phyloP scores from a whole-genome alignment of 2,797 vertebrate genomes.

The Antrozous pallidus region DNA sequence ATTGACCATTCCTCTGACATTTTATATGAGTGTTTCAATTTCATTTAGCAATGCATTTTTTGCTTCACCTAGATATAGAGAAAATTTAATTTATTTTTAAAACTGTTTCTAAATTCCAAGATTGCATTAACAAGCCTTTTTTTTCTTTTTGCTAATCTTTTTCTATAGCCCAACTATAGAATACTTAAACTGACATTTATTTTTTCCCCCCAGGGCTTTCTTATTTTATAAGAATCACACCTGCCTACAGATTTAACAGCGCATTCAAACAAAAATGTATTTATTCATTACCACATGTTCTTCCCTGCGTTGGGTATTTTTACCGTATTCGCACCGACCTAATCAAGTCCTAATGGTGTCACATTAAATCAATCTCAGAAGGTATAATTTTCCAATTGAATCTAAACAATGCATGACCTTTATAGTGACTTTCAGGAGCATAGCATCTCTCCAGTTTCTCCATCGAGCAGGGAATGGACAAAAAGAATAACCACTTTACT shows the following conservation, averaged over 20 bases:
- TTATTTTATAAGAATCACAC: conserved; percentile 58
- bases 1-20: conserved; percentile 30
- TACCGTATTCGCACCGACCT: conserved; percentile 41
- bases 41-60: conserved; percentile 40
- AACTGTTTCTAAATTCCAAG: conserved; percentile 40
- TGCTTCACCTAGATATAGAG: not conserved
- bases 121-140: not conserved
- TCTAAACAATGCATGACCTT: conserved; percentile 67
- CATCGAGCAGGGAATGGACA: conserved; percentile 32
- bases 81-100: conserved; percentile 38
- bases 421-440: conserved; percentile 56
- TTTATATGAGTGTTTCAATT: conserved; percentile 41
- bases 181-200: not conserved
- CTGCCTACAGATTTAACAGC: conserved; percentile 48
- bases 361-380: conserved; percentile 63
- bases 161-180: not conserved
- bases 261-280: conserved; percentile 61
- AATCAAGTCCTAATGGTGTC: conserved; percentile 65
- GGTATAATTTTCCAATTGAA: conserved; percentile 65
- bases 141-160: not conserved
- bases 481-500: conserved; percentile 65
- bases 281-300: conserved; percentile 54
- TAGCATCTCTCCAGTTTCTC: conserved; percentile 50
- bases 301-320: conserved; percentile 54
- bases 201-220: not conserved